Base-by-base conservation (phyloP, 2,113 vertebrate genomes). In the Lamprologus callipterus region DNA sequence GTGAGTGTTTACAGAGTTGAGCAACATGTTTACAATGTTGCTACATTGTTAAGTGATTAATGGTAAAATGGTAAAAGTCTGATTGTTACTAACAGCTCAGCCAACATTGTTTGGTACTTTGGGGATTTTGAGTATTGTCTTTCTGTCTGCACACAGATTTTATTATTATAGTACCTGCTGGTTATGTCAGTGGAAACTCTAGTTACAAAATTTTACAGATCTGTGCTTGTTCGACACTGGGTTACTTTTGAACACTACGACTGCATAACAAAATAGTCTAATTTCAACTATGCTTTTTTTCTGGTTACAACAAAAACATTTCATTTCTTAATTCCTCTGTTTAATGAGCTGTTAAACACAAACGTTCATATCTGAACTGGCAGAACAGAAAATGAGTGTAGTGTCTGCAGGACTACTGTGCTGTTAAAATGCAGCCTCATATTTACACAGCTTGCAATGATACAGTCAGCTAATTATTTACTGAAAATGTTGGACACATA, bases 141-240 rank as follows among this genome's bases (percentile, higher is more conserved):
- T 13, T 73, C 68, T 26, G 14, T 47, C 40, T 75, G 40, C 68
- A 28, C 13, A 73, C 23, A 47, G 40, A 47, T 75, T 75, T 10
- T 2, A 73, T 73, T 16, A 17, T 26, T 11, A 47, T 17, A 40
- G 4, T 3, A 40, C n/a, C 65, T 70, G 68, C 68, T 75, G 40
- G 40, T 11, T 42, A 47, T 75, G 14, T 28, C 9, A 1, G 40
- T 75, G 40, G 21, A 75, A 26, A 28, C 3, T 73, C 1, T 73
- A 1, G 13, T 26, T 42, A 26, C 37, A 73, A 9, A 7, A 10
- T 73, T 7, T 17, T 73, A 17, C 35, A 45, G 13, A 7, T 45
- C 40, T 17, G 40, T 40, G 12, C 14, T 23, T 17, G 0, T 28
- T 28, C 0, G 4, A 28, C 40, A 8, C 35, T 40, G 19, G 35